Conservation (phyloP, 2,888 invertebrate genomes). For the Orthonychiurus folsomi region DNA sequence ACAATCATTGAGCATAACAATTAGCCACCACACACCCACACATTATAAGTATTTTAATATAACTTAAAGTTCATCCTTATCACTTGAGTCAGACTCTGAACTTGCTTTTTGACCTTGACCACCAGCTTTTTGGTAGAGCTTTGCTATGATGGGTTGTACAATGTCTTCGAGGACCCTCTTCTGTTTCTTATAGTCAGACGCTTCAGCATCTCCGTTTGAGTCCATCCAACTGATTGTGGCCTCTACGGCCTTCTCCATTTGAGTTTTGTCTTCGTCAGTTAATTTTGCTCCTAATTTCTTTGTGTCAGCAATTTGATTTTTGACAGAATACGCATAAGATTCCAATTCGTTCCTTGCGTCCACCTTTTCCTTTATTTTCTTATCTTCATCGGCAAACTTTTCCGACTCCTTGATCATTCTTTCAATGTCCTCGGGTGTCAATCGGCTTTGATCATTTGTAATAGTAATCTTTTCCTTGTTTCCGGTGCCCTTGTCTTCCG, state of each 20-base stretch:
- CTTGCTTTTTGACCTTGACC: slow-evolving; percentile 59
- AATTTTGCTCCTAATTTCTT: slow-evolving; percentile 50
- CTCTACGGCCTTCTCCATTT: slow-evolving; percentile 59
- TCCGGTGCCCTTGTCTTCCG: slow-evolving; percentile 98
- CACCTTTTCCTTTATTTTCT: slow-evolving; percentile 88
- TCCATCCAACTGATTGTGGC: slow-evolving; percentile 97
- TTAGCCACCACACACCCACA: no score
- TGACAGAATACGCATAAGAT: slow-evolving; percentile 92
- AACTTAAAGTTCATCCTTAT: slow-evolving; percentile 70
- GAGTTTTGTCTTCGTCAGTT: slow-evolving; percentile 40
- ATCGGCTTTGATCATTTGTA: slow-evolving; percentile 93
- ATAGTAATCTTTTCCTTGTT: slow-evolving; percentile 98
- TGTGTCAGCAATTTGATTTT: slow-evolving; percentile 93
- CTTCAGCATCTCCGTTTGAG: slow-evolving; percentile 83
- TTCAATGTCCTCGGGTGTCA: slow-evolving; percentile 98
- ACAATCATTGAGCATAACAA: not conserved
- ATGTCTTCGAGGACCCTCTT: slow-evolving; percentile 88
- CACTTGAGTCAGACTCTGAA: slow-evolving; percentile 57
- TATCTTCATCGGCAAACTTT: slow-evolving; percentile 97
- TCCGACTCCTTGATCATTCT: slow-evolving; percentile 99
- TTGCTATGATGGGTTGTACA: slow-evolving; percentile 94
- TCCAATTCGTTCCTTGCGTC: slow-evolving; percentile 95
- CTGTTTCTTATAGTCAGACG: slow-evolving; percentile 85
- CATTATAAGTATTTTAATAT: slow-evolving; percentile 8
- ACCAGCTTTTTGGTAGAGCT: slow-evolving; percentile 78